Evolutionary conservation across 2,888 invertebrate genomes (phyloP).

Genomic region (Ennomos fuscantarius): DNA sequence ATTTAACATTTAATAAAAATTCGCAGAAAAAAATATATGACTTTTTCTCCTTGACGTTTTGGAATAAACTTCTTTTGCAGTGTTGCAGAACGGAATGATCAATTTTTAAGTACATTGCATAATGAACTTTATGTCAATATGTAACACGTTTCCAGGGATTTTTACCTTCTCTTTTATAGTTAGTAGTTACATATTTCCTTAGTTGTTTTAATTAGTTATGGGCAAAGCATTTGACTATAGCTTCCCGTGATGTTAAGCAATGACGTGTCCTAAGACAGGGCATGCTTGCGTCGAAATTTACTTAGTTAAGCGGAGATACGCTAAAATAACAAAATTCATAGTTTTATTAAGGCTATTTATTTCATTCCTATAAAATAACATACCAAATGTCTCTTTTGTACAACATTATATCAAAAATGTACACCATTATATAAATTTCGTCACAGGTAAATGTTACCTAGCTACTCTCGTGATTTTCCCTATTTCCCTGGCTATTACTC

Average conservation of each 20-base stretch:
- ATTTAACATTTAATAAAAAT: constrained; percentile 67
- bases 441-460: constrained; percentile 84
- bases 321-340: constrained; percentile 52
- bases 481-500: constrained; percentile 71
- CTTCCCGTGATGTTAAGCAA: no score
- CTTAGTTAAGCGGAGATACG: neutral
- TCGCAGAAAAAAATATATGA: constrained; percentile 45
- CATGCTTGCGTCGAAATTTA: no score
- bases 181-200: no score
- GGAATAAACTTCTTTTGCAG: no score
- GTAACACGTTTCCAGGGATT: no score
- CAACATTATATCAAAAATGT: constrained; percentile 86
- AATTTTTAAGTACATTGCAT: neutral
- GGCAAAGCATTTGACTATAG: no score
- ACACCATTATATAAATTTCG: constrained; percentile 85
- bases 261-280: no score
- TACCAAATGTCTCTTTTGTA: constrained; percentile 86
- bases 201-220: no score
- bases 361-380: constrained; percentile 86
- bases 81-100: no score
- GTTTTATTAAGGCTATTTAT: constrained; percentile 85
- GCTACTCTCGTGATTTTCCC: constrained; percentile 68
- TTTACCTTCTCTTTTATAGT: no score
- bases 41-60: neutral
- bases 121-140: no score